Conservation (phyloP, 2,797 vertebrate genomes). For the Acropternis orthonyx region DNA sequence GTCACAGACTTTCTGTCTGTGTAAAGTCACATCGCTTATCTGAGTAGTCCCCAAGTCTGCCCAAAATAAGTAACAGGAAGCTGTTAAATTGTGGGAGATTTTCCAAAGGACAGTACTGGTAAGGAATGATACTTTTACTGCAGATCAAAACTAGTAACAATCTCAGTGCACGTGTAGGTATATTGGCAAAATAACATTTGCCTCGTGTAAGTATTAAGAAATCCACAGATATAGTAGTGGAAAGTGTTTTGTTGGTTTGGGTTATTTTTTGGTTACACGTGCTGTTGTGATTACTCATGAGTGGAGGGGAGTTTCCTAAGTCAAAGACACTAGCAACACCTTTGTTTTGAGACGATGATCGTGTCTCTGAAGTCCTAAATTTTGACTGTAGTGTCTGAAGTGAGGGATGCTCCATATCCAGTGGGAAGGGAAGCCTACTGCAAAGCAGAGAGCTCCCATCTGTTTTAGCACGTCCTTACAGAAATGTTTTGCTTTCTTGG, state of each 20-base stretch:
- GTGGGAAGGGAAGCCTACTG: not conserved
- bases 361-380: not conserved
- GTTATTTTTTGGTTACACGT: not conserved
- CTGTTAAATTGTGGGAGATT: not conserved
- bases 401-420: not conserved
- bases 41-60: not conserved
- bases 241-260: not conserved
- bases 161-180: not conserved
- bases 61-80: not conserved
- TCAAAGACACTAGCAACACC: not conserved
- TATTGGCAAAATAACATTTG: not conserved
- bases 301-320: not conserved
- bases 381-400: not conserved
- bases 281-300: not conserved
- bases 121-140: not conserved
- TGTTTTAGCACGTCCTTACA: not conserved
- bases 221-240: not conserved
- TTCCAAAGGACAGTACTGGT: not conserved
- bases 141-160: not conserved
- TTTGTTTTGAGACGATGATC: not conserved
- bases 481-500: not conserved
- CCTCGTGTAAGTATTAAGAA: not conserved
- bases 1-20: too few species aligned
- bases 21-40: not conserved
- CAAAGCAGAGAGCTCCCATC: not conserved